Percentiles rank a stretch among this genome's conserved stretches.
Conservation (phyloP, 2,113 vertebrate species). For the Panthera leo region DNA sequence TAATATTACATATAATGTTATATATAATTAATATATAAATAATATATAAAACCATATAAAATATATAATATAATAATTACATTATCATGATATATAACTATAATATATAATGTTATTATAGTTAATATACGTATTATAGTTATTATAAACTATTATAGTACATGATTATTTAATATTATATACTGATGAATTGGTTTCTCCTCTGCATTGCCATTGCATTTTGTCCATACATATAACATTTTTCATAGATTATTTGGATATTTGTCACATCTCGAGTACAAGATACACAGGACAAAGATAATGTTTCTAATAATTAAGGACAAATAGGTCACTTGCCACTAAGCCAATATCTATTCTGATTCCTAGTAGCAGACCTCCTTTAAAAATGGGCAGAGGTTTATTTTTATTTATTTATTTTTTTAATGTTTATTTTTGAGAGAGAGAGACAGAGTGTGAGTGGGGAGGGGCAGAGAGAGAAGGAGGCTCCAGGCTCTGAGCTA, state of each 20-base stretch:
- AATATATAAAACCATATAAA: background rate
- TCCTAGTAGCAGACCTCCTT: background rate
- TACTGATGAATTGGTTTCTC: background rate
- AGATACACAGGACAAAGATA: background rate
- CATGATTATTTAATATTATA: background rate
- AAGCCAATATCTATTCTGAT: too few relatives aligned
- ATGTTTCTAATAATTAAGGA: background rate
- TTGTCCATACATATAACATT: background rate
- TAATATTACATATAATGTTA: background rate
- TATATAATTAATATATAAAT: background rate
- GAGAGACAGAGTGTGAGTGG: too few relatives aligned
- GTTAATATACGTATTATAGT: background rate
- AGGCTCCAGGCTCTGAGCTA: too few relatives aligned
- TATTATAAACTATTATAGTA: background rate
- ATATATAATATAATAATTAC: background rate
- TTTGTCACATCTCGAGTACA: background rate
- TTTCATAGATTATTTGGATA: background rate
- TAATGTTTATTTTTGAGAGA: too few relatives aligned
- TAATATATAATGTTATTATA: background rate
- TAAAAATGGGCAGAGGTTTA: background rate
- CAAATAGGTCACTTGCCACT: too few relatives aligned
- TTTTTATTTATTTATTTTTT: too few relatives aligned
- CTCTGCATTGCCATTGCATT: background rate
- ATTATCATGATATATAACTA: background rate
- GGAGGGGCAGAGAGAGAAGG: too few relatives aligned